These are phyloP conservation scores for Nebria ingens DNA, from an alignment of 1,140 invertebrate species.

Conservation along the genomic window DNA sequence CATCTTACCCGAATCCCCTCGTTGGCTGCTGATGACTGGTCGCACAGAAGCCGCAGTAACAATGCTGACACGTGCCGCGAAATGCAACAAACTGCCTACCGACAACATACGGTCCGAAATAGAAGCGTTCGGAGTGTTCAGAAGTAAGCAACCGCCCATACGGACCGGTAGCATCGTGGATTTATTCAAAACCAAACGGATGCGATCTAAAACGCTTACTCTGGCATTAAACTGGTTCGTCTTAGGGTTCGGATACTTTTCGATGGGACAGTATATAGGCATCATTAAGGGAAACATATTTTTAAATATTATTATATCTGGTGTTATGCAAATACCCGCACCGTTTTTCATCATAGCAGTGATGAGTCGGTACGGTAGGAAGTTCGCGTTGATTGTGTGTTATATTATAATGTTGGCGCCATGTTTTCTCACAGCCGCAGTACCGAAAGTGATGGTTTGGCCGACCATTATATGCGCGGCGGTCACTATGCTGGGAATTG, in stretches of 20 bases:
- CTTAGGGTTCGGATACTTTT: conserved; percentile 39
- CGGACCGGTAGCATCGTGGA: not conserved
- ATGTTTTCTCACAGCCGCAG: not conserved
- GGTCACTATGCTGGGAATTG: not conserved
- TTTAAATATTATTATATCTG: conserved; percentile 38
- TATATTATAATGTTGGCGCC: not conserved
- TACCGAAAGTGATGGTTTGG: not conserved
- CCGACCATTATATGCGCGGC: not conserved
- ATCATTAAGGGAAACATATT: conserved; percentile 39
- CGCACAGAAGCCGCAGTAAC: conserved; percentile 37
- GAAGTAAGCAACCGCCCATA: conserved; percentile 20
- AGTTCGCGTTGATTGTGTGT: not conserved
- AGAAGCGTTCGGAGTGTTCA: conserved; percentile 25
- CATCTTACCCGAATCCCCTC: conserved; percentile 42
- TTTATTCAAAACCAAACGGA: not conserved
- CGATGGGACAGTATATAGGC: conserved; percentile 39
- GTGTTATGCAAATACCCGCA: conserved; percentile 14
- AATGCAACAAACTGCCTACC: conserved; percentile 5
- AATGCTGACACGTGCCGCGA: conserved; percentile 38
- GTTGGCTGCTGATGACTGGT: conserved; percentile 44
- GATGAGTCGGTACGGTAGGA: not conserved
- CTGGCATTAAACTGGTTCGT: not conserved
- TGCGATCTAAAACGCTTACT: not conserved
- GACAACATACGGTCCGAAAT: not conserved
- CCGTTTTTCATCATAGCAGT: not conserved